phyloP scores from a whole-genome alignment of 2,113 vertebrate species.

The Cranoglanis bouderius region DNA sequence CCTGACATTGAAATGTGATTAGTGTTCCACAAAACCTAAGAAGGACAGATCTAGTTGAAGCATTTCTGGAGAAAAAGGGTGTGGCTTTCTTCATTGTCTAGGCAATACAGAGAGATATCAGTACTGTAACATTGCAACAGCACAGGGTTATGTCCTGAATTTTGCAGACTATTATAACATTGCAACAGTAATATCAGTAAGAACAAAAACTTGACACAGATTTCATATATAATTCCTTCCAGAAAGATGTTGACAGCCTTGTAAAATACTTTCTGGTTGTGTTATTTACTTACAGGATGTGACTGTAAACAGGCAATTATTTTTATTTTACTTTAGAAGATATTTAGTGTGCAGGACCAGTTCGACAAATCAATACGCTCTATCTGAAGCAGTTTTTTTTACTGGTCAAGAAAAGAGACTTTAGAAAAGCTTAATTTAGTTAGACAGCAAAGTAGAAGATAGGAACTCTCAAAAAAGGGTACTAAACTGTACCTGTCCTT shows the following conservation, averaged over 20 bases:
- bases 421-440: not conserved
- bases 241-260: not conserved
- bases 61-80: not conserved
- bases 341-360: not conserved
- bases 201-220: not conserved
- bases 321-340: not conserved
- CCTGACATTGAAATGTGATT: conserved; percentile 29
- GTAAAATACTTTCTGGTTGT: not conserved
- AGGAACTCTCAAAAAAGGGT: not conserved
- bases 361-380: not conserved
- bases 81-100: not conserved
- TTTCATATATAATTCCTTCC: not conserved
- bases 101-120: not conserved
- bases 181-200: not conserved
- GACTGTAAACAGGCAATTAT: not conserved
- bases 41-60: not conserved
- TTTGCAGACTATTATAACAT: not conserved
- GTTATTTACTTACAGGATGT: not conserved
- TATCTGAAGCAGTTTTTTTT: not conserved
- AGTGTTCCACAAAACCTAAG: not conserved
- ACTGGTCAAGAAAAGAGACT: not conserved
- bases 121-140: not conserved
- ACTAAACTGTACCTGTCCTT: not conserved
- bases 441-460: not conserved
- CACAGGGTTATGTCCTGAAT: not conserved